Base-by-base conservation (phyloP, 2,113 vertebrate genomes). In the Actenoides lindsayi region DNA sequence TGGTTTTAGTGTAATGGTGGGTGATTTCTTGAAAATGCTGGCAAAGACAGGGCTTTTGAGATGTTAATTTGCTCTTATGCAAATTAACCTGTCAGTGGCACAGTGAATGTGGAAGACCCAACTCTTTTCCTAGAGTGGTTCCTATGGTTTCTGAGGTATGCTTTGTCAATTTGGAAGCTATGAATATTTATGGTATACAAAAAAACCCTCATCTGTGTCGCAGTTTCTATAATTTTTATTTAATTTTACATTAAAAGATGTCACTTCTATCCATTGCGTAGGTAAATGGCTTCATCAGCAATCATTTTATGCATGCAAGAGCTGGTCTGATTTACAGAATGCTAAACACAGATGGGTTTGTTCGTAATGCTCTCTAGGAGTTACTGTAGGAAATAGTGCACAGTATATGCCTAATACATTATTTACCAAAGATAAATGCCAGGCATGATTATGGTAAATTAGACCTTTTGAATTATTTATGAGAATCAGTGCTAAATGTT, bases 381-480 rank as follows among this genome's bases (percentile, higher is more conserved):
- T 71, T 94, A 79, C 92, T 95, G 85, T 92, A 96, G 94, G 89
- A 91, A 93, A 91, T 60, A 92, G 83, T 81, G 78, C 62, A 71
- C 84, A 83, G 65, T 94, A 88, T 89, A 92, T 73, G 78, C 89
- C 94, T 97, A 94, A 94, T 96, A 95, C 91, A 96, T 97, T 97
- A 97, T 97, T 97, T 97, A 97, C 94, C 93, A 91, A 95, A 95
- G 95, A 95, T 96, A 97, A 97, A 96, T 96, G 90, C 95, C 91
- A 96, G 92, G 95, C 92, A 74, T 95, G 93, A 94, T 97, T 97
- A 97, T 96, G 94, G 93, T 94, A 97, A 97, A 97, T 97, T 97
- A 96, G 81, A 92, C 79, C 92, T 95, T 81, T 94, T 97, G 95
- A 96, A 97, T 97, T 97, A 97, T 97, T 97, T 97, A 97, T 97